phyloP scores from a whole-genome alignment of 2,888 invertebrate species.

The Thecocarcelia acutangulata region DNA sequence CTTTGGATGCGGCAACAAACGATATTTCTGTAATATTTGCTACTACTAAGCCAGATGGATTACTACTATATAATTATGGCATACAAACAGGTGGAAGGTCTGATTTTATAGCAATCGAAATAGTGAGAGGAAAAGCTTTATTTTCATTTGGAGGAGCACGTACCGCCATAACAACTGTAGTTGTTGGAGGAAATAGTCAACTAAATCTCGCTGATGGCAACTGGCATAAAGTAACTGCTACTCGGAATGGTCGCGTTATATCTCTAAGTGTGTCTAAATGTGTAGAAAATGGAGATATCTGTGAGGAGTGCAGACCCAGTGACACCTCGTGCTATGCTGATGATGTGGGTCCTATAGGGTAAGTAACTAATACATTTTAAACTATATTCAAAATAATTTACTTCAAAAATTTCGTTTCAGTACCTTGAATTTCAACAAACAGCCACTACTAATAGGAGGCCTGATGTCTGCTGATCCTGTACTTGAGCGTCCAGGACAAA shows the following conservation, averaged over 20 bases:
- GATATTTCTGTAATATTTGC: conserved; percentile 95
- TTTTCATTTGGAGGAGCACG: conserved; percentile 95
- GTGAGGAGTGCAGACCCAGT: conserved; percentile 92
- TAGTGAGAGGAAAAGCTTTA: conserved; percentile 90
- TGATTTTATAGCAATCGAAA: conserved; percentile 95
- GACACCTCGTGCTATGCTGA: conserved; percentile 92
- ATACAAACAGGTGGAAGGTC: conserved; percentile 93
- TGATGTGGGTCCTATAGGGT: conserved; percentile 94
- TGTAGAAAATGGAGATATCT: conserved; percentile 92
- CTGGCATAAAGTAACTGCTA: conserved; percentile 96
- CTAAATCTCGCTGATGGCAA: conserved; percentile 90
- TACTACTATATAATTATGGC: conserved; percentile 96
- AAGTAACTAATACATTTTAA: conserved; percentile 79
- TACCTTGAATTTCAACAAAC: conserved; percentile 94
- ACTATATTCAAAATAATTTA: not conserved
- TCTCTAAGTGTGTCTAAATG: conserved; percentile 91
- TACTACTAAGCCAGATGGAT: conserved; percentile 91
- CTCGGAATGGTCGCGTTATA: conserved; percentile 93
- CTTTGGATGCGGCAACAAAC: conserved; percentile 93
- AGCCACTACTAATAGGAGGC: conserved; percentile 92
- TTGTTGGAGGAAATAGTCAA: conserved; percentile 82
- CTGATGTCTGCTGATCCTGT: conserved; percentile 92
- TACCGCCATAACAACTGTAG: conserved; percentile 92
- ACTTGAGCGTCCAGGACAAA: conserved; percentile 93
- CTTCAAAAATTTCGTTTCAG: conserved; percentile 82